Conservation (phyloP, 2,888 invertebrate species). For the Phania funesta region DNA sequence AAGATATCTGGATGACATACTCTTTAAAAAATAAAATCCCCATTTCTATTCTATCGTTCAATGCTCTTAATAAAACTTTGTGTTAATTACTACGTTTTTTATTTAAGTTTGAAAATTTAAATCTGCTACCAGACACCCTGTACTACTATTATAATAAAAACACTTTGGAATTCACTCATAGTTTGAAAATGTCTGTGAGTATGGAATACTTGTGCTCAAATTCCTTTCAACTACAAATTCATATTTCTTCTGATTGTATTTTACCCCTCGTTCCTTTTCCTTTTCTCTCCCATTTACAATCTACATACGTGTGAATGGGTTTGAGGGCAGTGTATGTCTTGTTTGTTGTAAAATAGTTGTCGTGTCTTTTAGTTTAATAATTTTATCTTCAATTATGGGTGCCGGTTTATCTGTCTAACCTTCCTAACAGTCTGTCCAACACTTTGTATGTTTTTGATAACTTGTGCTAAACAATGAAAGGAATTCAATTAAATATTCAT, state of each 20-base stretch:
- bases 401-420: not conserved
- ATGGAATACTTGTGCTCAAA: slow-evolving; percentile 3
- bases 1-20: too few relatives aligned
- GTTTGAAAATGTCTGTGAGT: not conserved
- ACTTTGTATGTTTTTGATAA: slow-evolving; percentile 14
- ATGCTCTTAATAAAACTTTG: too few relatives aligned
- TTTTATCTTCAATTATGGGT: slow-evolving; percentile 9
- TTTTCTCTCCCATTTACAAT: not conserved
- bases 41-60: too few relatives aligned
- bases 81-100: too few relatives aligned
- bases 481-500: slow-evolving; percentile 26
- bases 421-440: not conserved
- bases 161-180: slow-evolving; percentile 39
- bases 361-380: not conserved
- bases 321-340: not conserved
- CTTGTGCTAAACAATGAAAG: slow-evolving; percentile 12
- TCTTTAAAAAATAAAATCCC: too few relatives aligned
- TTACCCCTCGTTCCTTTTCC: not conserved
- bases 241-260: slow-evolving; percentile 5
- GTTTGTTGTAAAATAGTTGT: not conserved
- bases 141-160: slow-evolving; percentile 36
- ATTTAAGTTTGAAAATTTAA: too few relatives aligned
- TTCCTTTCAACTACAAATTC: slow-evolving; percentile 19
- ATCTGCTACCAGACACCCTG: too few relatives aligned
- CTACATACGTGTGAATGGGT: not conserved